A percentile compares a stretch with the other conserved stretches of the same genome.
Evolutionary conservation across 2,113 vertebrate genomes (phyloP).

Genomic region (Lophura nycthemera): DNA sequence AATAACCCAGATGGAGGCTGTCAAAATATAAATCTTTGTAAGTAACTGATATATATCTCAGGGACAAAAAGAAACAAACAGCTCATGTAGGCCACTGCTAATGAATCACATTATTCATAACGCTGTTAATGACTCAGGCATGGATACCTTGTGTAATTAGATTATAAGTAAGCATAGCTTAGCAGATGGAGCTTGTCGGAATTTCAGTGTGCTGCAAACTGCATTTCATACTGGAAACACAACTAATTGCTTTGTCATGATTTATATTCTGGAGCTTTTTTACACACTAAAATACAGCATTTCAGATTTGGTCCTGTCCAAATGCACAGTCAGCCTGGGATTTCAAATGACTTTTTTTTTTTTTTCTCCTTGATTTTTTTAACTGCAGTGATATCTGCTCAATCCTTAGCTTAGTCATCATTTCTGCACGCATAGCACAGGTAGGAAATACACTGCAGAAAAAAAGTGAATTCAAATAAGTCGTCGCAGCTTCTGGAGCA

Average conservation of each 20-base stretch:
- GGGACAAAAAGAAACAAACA: conserved; percentile 6
- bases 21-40: neutral
- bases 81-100: neutral
- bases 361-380: neutral
- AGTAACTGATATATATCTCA: neutral
- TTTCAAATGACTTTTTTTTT: neutral
- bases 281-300: neutral
- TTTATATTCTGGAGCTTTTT: neutral
- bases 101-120: conserved; percentile 35
- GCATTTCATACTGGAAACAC: neutral
- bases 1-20: neutral
- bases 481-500: neutral
- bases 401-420: neutral
- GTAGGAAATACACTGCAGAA: neutral
- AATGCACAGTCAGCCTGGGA: neutral
- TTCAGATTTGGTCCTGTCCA: neutral
- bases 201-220: neutral
- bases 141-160: conserved; percentile 42
- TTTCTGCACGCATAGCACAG: neutral
- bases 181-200: conserved; percentile 53
- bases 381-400: neutral
- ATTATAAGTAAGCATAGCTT: conserved; percentile 27
- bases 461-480: neutral
- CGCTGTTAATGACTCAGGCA: conserved; percentile 49
- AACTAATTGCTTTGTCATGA: neutral